These are phyloP conservation scores for Zoanthus sociatus DNA, from an alignment of 92 coral and sea anemone species.

Conservation along the genomic window DNA sequence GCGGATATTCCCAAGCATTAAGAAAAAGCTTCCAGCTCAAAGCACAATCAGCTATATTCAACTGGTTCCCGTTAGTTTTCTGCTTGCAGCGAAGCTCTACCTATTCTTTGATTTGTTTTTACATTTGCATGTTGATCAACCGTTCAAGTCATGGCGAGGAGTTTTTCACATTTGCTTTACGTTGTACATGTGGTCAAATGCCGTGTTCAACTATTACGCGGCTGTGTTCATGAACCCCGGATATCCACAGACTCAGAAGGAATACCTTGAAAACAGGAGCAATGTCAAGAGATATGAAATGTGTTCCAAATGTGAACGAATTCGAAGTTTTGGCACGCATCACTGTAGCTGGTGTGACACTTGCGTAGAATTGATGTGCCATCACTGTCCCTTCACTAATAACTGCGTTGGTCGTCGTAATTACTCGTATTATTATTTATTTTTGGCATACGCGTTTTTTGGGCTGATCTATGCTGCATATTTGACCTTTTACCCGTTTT, in stretches of 20 bases:
- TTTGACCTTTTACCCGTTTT: slow-evolving; percentile 82
- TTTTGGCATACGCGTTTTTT: slow-evolving; percentile 81
- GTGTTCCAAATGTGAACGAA: slow-evolving; percentile 81
- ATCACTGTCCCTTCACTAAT: slow-evolving; percentile 98
- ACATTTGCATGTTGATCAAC: slow-evolving; percentile 81
- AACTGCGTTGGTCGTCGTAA: slow-evolving; percentile 96
- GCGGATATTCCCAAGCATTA: slow-evolving; percentile 81
- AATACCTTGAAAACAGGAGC: slow-evolving; percentile 72
- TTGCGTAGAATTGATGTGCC: slow-evolving; percentile 99
- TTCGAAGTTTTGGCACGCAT: slow-evolving; percentile 90
- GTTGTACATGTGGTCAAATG: slow-evolving; percentile 65
- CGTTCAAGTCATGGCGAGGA: slow-evolving; percentile 83
- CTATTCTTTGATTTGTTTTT: slow-evolving; percentile 84
- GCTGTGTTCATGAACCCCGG: slow-evolving; percentile 88
- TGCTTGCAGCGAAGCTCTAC: slow-evolving; percentile 80
- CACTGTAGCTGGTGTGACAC: slow-evolving; percentile 95
- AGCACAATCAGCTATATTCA: slow-evolving; percentile 80
- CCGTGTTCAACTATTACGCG: slow-evolving; percentile 73
- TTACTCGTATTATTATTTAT: slow-evolving; percentile 87
- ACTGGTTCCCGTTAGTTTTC: slow-evolving; percentile 79
- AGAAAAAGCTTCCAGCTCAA: slow-evolving; percentile 73
- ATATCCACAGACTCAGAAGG: slow-evolving; percentile 84
- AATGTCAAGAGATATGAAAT: slow-evolving; percentile 77
- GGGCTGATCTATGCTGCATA: slow-evolving; percentile 86
- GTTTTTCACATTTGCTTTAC: slow-evolving; percentile 76